Evolutionary conservation across 2,113 vertebrate genomes (phyloP), one percentile per base, ranked within the genome.

Genomic region (Dromiciops gliroides): DNA sequence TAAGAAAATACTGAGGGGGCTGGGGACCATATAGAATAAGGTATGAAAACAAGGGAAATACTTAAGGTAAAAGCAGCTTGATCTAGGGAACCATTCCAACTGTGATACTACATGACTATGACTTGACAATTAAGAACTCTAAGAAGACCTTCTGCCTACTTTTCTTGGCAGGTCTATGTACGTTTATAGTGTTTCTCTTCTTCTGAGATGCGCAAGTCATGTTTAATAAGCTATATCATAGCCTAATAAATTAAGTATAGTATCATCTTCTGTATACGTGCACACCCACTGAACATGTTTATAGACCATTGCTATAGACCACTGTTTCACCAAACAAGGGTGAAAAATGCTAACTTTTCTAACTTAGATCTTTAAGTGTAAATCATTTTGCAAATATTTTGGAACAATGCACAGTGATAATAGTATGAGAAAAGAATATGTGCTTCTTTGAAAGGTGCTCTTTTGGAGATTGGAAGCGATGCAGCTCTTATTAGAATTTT

Each of bases 331-430:
- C 51, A 89, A 48, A 31, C 91, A 22, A 24, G 67, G 16, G 25
- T 88, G 26, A 52, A 67, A 94, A 49, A 47, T 11, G 26, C 19
- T 75, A 22, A 83, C n/a, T 31, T 50, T 44, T 94, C 22, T 93
- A 0, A 60, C 88, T 89, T 89, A 8, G 26, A 6, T 93, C 89
- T 56, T 50, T 90, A 22, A 44, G 12, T 26, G 3, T 16, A 49
- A 24, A 89, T 9, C 4, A 9, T 53, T 53, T 67, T 53, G 26
- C 28, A 48, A 83, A 51, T 47, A 56, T 31, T 92, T 91, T 94
- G 91, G 50, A 95, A 90, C 90, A 95, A 50, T 92, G 52, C 22
- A 50, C 88, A 50, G 37, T 91, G 51, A 25, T 75, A 8, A 26
- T 50, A 83, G 14, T 60, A 50, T 49, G 51, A 88, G 22, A 93